Conservation (phyloP, 2,113 vertebrate species). For the Anthoscopus minutus region DNA sequence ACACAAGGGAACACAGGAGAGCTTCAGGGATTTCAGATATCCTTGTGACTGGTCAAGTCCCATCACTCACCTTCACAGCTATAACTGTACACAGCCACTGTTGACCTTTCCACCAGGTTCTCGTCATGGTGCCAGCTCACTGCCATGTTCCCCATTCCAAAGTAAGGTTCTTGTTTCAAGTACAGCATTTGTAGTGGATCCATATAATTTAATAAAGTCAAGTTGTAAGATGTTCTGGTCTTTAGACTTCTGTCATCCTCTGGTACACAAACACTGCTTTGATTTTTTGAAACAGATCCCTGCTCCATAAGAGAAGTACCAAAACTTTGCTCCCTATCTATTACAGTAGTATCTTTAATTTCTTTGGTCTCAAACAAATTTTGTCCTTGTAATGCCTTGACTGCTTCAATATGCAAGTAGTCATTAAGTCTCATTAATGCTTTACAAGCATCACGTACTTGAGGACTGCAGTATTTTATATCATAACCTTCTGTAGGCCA, state of each 20-base stretch:
- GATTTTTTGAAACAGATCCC: slow-evolving; percentile 17
- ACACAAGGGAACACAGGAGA: neutral
- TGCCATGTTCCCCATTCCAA: slow-evolving; percentile 96
- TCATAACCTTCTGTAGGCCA: slow-evolving; percentile 78
- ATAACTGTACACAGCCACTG: slow-evolving; percentile 93
- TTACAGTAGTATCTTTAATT: slow-evolving; percentile 3
- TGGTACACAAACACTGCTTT: slow-evolving; percentile 7
- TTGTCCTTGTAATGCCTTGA: slow-evolving; percentile 60
- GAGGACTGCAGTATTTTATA: slow-evolving; percentile 76
- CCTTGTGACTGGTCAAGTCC: neutral
- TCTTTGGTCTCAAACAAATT: slow-evolving; percentile 28
- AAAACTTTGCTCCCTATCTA: slow-evolving; percentile 26
- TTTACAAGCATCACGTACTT: slow-evolving; percentile 82
- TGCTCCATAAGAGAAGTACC: neutral
- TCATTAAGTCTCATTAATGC: slow-evolving; percentile 88
- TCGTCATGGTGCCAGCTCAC: slow-evolving; percentile 98
- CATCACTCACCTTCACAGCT: slow-evolving; percentile 77
- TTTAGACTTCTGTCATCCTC: neutral
- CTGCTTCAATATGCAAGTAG: slow-evolving; percentile 78
- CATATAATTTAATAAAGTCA: slow-evolving; percentile 97
- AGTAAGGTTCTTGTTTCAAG: slow-evolving; percentile 94
- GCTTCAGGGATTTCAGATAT: neutral
- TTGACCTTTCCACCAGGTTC: slow-evolving; percentile 85
- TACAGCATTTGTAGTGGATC: slow-evolving; percentile 86
- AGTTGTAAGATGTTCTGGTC: slow-evolving; percentile 77